Conservation (phyloP, 2,888 invertebrate species). For the Trichogramma dendrolimi region DNA sequence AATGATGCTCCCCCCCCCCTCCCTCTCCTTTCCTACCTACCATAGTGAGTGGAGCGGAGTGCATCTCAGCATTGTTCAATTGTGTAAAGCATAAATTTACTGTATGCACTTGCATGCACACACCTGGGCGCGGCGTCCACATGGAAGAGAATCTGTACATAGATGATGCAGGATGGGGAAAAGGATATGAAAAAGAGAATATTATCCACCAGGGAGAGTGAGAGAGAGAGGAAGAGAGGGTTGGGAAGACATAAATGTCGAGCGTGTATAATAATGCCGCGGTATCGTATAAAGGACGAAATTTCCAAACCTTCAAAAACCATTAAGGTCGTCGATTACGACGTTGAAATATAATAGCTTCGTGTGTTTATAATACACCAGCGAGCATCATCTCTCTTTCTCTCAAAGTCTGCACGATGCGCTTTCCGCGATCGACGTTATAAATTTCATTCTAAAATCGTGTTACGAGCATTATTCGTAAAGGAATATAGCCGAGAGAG, state of each 20-base stretch:
- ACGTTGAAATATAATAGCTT: not conserved
- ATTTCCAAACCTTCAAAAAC: not conserved
- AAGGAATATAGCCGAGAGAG: not conserved
- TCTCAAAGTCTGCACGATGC: not conserved
- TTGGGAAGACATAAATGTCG: too few species aligned
- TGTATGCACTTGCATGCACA: too few species aligned
- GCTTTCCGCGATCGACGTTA: not conserved
- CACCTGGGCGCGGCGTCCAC: too few species aligned
- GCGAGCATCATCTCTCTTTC: not conserved
- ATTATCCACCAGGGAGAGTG: too few species aligned
- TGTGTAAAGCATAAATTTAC: not conserved
- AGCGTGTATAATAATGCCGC: too few species aligned
- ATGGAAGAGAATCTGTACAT: too few species aligned
- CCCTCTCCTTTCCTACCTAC: too few species aligned
- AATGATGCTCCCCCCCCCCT: too few species aligned
- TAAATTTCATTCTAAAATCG: conserved; percentile 5
- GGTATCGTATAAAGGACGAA: not conserved
- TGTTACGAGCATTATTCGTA: conserved; percentile 8
- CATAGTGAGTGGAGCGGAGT: not conserved
- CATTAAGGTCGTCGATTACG: not conserved
- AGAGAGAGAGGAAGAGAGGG: too few species aligned
- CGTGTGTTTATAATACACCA: not conserved
- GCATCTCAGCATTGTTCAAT: not conserved
- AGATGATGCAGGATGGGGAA: too few species aligned
- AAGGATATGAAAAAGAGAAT: too few species aligned